Evolutionary conservation across 2,113 vertebrate genomes (phyloP).

Genomic region (Pipra filicauda): DNA sequence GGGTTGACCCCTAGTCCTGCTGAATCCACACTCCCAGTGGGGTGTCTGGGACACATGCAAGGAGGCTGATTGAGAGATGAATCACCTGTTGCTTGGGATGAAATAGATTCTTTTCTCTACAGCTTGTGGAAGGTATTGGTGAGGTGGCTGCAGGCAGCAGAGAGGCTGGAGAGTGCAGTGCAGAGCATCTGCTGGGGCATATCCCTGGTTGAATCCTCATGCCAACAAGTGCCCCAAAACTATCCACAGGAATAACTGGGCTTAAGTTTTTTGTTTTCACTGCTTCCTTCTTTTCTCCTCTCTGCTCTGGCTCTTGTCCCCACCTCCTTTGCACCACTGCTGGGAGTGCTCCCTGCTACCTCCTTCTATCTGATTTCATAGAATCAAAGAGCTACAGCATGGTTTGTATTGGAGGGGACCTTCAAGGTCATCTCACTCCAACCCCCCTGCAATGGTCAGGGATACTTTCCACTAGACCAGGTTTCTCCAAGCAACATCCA

Average conservation of each 20-base stretch:
- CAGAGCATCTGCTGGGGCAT: not conserved
- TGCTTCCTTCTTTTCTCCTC: not conserved
- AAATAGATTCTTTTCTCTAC: not conserved
- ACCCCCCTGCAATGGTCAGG: not conserved
- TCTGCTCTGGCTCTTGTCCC: not conserved
- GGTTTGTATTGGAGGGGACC: not conserved
- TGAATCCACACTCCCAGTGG: slow-evolving; percentile 31
- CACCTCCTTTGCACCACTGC: not conserved
- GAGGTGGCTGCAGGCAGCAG: not conserved
- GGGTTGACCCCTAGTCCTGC: slow-evolving; percentile 35
- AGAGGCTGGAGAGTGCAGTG: not conserved
- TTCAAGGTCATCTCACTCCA: not conserved
- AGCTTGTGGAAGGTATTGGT: not conserved
- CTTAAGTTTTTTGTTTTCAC: not conserved
- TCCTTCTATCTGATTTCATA: not conserved
- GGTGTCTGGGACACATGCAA: not conserved
- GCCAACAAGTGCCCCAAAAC: not conserved
- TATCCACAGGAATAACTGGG: not conserved
- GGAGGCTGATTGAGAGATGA: slow-evolving; percentile 22
- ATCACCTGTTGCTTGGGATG: slow-evolving; percentile 45
- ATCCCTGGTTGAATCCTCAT: not conserved
- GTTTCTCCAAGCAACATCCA: not conserved
- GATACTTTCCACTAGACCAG: not conserved
- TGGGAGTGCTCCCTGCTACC: not conserved
- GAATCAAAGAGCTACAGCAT: not conserved